Base-by-base conservation (phyloP, 2,797 vertebrate species). In the Clarias laeviceps region DNA sequence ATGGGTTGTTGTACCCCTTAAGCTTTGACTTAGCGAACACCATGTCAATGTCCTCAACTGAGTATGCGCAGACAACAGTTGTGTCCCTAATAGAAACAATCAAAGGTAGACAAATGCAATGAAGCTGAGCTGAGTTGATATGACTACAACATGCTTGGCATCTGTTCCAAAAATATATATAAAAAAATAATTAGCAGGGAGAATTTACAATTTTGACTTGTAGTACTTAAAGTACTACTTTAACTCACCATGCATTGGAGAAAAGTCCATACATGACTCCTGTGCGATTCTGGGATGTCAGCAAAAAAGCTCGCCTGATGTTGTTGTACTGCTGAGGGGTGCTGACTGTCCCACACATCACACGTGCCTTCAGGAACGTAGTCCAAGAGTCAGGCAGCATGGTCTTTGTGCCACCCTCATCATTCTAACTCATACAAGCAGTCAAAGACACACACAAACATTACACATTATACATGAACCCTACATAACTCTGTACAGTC, bases 61-160 rank as follows among this genome's bases (percentile, higher is more conserved):
- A 96, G 91, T 96, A 96, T 0, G 95, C 94, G 87, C 96, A 96
- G 50, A 96, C 94, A n/a, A 96, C 96, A 0, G 95, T 96, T 57
- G 92, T 93, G 76, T 94, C 95, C 96, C 96, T 96, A 87, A 57
- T 80, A 57, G n/a, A 80, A 62, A 73, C 50, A 54, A 74, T 65
- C 32, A 82, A n/a, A 74, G 5, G 27, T 69, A 77, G 14, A 34
- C 61, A 85, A 59, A 32, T 54, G 29, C n/a, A 66, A 81, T 29
- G 20, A 9, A 32, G 57, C 11, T 57, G 18, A 77, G 74, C 22
- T 59, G 29, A 61, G 29, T 2, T 78, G 32, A 40, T 15, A 78
- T 37, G 32, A 78, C n/a, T 79, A 32, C n/a, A 62, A 57, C 6
- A 27, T 76, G 8, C 34, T 78, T 78, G 32, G 17, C 5, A 59